Evolutionary conservation across 2,113 vertebrate genomes (phyloP), one percentile per base, ranked within the genome.

Genomic region (Sinocyclocheilus anshuiensis): DNA sequence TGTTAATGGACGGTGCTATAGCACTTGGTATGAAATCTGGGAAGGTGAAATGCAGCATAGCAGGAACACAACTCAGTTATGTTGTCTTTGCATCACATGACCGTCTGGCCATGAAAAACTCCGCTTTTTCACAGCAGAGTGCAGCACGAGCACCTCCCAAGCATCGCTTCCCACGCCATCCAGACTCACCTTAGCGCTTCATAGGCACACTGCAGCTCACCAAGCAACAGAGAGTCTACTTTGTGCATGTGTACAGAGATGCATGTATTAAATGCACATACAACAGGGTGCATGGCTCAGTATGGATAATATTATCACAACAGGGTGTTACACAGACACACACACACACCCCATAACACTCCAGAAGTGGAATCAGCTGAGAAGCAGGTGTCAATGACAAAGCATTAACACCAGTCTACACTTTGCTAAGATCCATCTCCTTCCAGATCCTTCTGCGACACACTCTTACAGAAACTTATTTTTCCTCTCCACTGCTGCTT

Each of bases 401-500:
- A 83, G 86, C 81, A 77, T 69, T 11, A 12, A 61, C 78, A 88
- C 81, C 69, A 26, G 39, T 86, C 84, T 77, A 33, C 57, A 42
- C 86, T 87, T 84, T 53, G 61, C 61, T 63, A 48, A 83, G 80
- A 84, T 83, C 83, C 77, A 81, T 83, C 59, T 86, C 65, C 83
- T 87, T 81, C 67, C 71, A 87, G 88, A 89, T 85, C 84, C 78
- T 81, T 79, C 79, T 76, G 67, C 86, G 81, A 86, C 63, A 65
- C 59, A 89, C 88, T 89, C 86, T 89, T 88, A 90, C 84, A 84
- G 88, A 89, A 91, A 91, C 89, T 67, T 69, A 75, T 63, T 71
- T 91, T 88, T 61, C 85, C 65, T 77, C 71, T 76, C 67, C 74
- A 72, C 83, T 79, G 86, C 79, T 84, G 83, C 81, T 89, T 88